phyloP scores from a whole-genome alignment of 2,888 invertebrate species.

The Mamestra brassicae region DNA sequence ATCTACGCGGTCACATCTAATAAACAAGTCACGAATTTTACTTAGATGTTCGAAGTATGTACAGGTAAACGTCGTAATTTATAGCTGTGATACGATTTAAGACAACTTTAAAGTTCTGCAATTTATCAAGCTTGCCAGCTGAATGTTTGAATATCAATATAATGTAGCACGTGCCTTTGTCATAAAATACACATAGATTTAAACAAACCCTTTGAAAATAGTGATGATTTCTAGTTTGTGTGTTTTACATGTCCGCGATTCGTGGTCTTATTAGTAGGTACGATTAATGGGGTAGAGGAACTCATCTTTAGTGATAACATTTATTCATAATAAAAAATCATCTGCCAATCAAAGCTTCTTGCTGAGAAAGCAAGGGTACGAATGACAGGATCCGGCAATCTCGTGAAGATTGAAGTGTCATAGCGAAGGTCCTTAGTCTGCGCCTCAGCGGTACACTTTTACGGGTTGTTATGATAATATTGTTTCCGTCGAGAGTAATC shows the following conservation, averaged over 20 bases:
- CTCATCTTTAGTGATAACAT: not conserved
- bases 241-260: not conserved
- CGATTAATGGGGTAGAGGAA: too few relatives aligned
- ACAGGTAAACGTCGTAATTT: constrained; percentile 54
- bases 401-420: not conserved
- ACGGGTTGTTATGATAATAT: constrained; percentile 40
- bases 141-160: constrained; percentile 26
- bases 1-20: constrained; percentile 79
- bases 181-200: constrained; percentile 14
- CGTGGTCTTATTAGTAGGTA: too few relatives aligned
- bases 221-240: not conserved
- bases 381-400: not conserved
- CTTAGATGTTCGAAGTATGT: constrained; percentile 63
- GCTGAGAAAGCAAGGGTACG: not conserved
- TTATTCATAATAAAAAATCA: not conserved
- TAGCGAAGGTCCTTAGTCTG: constrained; percentile 1
- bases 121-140: constrained; percentile 40
- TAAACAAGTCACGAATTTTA: constrained; percentile 78
- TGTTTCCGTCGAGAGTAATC: constrained; percentile 41
- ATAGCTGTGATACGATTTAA: constrained; percentile 43
- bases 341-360: not conserved
- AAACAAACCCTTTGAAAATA: not conserved
- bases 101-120: constrained; percentile 27
- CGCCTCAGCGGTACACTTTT: constrained; percentile 16
- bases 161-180: not conserved